phyloP scores from a whole-genome alignment of 2,797 vertebrate genomes.

The Monodelphis domestica region DNA sequence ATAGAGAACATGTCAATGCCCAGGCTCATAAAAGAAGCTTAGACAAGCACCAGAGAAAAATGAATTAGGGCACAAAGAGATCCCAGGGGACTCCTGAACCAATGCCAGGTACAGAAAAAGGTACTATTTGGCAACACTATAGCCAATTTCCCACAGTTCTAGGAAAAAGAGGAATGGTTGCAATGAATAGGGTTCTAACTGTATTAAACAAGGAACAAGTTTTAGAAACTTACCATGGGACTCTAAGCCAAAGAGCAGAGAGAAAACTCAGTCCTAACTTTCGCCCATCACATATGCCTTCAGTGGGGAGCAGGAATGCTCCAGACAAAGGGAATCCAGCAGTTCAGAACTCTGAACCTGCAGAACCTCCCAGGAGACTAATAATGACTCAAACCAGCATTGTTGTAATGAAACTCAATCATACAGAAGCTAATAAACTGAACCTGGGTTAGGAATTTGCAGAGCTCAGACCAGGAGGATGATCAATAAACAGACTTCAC shows the following conservation, averaged over 20 bases:
- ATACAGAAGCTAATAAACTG: no score
- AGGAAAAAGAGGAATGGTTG: neutral
- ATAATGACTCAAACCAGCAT: no score
- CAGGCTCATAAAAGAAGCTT: neutral
- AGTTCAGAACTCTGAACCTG: neutral
- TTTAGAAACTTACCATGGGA: neutral
- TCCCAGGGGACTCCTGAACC: neutral
- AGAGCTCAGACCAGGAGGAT: no score
- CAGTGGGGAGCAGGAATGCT: neutral
- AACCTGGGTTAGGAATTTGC: no score
- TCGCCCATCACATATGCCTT: neutral
- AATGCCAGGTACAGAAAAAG: neutral
- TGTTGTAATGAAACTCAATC: no score
- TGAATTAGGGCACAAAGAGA: neutral
- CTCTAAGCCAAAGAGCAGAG: neutral
- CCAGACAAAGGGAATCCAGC: neutral
- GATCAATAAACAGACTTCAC: no score
- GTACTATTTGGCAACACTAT: neutral
- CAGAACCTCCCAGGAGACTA: neutral
- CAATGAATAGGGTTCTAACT: neutral
- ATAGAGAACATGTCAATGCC: neutral
- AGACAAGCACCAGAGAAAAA: neutral
- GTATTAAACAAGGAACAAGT: neutral
- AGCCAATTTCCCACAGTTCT: neutral
- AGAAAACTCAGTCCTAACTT: neutral